Evolutionary conservation across 2,797 vertebrate species (phyloP), one percentile per base, ranked within the genome.

Genomic region (Emys orbicularis): DNA sequence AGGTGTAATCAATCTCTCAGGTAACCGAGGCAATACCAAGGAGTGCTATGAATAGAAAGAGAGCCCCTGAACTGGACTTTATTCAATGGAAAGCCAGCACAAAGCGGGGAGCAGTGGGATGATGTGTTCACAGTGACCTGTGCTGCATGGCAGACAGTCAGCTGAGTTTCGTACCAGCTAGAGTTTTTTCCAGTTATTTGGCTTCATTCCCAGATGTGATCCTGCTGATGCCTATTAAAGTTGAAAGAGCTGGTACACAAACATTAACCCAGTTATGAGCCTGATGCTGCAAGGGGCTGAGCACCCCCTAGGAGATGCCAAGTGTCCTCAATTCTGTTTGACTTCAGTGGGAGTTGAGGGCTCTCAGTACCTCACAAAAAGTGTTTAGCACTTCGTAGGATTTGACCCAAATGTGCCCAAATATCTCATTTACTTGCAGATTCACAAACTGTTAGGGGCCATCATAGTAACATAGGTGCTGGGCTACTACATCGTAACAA

Each of bases 141-240:
- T 84, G 56, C 72, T 90, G 59, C 5, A 29, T 61, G 29, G 27
- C 86, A 77, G 52, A 31, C 74, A 77, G 50, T 56, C 50, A 16
- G 50, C 50, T 90, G 85, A 61, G 52, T 34, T 88, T 88, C 37
- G 11, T 61, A 94, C 37, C 16, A 0, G 0, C 44, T 44, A 44
- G 44, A 44, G 44, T 44, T 44, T 44, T 44, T 81, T 44, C 11
- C 77, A 3, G 13, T 37, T 79, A 3, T 77, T 92, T 94, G 79
- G 16, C 65, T 88, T 90, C 31, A 4, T 83, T 88, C 61, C 31
- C 61, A 59, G 50, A 27, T 90, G n/a, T 11, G n/a, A 68, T 90
- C 59, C 72, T 80, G 37, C 25, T 94, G 86, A 41, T 84, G 88
- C 1, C 5, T 34, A n/a, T 79, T 88, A 61, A 94, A 90, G 56